Evolutionary conservation across 1,140 invertebrate genomes (phyloP).

Genomic region (Chironomus tepperi): DNA sequence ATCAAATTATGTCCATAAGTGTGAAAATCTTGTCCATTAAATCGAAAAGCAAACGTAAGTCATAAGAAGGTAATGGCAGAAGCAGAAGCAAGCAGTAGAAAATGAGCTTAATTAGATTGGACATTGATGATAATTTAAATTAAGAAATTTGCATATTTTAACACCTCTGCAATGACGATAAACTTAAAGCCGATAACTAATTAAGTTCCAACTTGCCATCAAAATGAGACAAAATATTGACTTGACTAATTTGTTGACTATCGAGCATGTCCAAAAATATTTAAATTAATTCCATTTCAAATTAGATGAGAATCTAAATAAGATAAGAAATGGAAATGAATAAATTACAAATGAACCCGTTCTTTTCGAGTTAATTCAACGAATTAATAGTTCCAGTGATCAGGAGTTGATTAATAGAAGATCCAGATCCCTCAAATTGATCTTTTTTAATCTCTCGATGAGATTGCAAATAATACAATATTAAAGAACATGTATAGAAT

Average conservation of each 20-base stretch:
- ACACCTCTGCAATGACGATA: neutral
- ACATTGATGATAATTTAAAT: neutral
- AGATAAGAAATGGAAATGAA: neutral
- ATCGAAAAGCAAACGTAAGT: neutral
- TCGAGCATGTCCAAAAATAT: neutral
- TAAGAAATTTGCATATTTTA: slow-evolving; percentile 9
- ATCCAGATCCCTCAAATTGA: no score
- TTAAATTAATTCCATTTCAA: neutral
- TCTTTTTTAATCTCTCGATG: no score
- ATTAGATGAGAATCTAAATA: neutral
- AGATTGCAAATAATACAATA: no score
- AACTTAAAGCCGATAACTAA: neutral
- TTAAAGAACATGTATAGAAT: no score
- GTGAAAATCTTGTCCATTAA: no score
- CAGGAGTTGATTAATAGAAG: no score
- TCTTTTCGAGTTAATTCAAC: no score
- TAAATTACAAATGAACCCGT: no score
- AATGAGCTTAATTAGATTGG: neutral
- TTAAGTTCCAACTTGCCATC: neutral
- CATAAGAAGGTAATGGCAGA: neutral
- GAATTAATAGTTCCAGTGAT: no score
- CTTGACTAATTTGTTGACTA: no score
- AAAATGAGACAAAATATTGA: no score
- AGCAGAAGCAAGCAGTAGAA: neutral
- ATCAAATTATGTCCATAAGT: no score